A percentile compares a stretch with the other conserved stretches of the same genome.
Conservation (phyloP, 2,888 invertebrate genomes). For the Laothoe populi region DNA sequence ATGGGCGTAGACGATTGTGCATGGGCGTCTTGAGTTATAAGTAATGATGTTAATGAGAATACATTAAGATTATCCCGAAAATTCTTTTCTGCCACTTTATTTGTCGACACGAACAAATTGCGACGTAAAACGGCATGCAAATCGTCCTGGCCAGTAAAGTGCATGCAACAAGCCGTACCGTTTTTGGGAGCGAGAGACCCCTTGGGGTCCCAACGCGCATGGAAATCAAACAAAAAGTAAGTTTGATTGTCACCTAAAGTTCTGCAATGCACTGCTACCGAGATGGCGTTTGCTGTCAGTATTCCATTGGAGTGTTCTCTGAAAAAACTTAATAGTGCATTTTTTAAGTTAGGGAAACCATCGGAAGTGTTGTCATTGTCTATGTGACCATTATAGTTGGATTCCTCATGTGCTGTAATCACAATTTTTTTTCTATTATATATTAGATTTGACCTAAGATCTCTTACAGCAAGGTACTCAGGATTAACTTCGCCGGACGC, state of each 20-base stretch:
- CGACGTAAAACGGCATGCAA: no score
- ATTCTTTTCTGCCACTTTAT: background rate
- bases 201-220: background rate
- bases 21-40: background rate
- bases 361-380: background rate
- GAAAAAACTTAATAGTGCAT: background rate
- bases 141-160: background rate
- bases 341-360: constrained; percentile 1
- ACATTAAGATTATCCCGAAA: background rate
- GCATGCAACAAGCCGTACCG: background rate
- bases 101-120: background rate
- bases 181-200: background rate
- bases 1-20: no score
- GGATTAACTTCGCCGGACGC: background rate
- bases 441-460: background rate
- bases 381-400: background rate
- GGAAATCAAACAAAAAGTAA: background rate
- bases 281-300: background rate
- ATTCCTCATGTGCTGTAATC: background rate
- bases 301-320: background rate
- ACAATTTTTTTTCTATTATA: background rate
- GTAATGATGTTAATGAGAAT: constrained; percentile 5
- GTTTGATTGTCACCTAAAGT: background rate
- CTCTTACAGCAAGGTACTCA: background rate
- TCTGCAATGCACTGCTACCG: background rate